phyloP scores from a whole-genome alignment of 2,888 invertebrate genomes.

The Cacoxenus indagator region DNA sequence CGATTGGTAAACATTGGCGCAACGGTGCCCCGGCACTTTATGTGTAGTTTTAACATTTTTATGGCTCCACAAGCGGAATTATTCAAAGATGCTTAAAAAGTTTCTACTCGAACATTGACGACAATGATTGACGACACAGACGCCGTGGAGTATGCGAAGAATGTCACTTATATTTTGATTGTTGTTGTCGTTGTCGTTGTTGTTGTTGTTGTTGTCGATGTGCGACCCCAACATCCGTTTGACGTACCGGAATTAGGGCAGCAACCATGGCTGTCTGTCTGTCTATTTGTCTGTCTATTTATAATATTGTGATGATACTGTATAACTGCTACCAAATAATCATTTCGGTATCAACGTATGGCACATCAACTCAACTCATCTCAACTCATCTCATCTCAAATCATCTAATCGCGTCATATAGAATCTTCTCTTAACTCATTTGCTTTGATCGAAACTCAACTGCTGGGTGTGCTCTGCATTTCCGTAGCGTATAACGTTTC shows the following conservation, averaged over 20 bases:
- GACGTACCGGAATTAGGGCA: background rate
- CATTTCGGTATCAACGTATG: too few species aligned
- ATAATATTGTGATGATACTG: too few species aligned
- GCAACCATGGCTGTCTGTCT: background rate
- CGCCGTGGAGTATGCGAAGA: too few species aligned
- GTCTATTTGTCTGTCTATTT: too few species aligned
- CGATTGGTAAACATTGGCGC: too few species aligned
- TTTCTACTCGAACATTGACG: background rate
- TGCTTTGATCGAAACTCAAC: background rate
- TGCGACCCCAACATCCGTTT: background rate
- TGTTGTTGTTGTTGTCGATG: background rate
- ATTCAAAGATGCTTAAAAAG: slow-evolving; percentile 18
- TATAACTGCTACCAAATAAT: too few species aligned
- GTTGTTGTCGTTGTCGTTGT: too few species aligned
- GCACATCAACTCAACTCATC: too few species aligned
- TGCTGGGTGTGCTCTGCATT: background rate
- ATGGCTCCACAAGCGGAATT: slow-evolving; percentile 3
- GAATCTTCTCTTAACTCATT: background rate
- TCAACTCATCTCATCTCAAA: background rate
- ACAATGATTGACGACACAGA: background rate
- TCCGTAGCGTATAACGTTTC: background rate
- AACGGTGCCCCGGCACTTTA: too few species aligned
- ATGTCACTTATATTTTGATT: too few species aligned
- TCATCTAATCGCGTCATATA: background rate
- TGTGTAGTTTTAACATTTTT: slow-evolving; percentile 16